Base-by-base conservation (phyloP, 2,888 invertebrate genomes). In the Strigamia crassipes region DNA sequence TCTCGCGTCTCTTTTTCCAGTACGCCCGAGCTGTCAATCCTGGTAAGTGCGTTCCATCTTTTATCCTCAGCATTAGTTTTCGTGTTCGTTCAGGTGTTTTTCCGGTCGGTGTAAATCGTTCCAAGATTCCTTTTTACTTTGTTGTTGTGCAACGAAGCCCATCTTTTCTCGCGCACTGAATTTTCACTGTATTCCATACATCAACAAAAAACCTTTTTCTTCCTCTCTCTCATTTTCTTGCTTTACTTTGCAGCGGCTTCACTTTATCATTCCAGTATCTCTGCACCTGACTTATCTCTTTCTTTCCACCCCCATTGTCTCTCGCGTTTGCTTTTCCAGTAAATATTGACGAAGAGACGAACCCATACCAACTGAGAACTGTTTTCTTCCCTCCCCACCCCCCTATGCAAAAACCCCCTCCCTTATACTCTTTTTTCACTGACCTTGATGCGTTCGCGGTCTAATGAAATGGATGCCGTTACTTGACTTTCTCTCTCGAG, bases 61-160 rank as follows among this genome's bases (percentile, higher is more conserved):
- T 73, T 31, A 31, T 31, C 73, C 73, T 27, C 73, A 73, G 73
- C 73, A 31, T 73, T 73, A 73, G 73, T 73, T 73, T 73, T 73
- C 73, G 73, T 73, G 73, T 73, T 73, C 73, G 73, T 73, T 73
- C 73, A 73, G 73, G 73, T 73, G 73, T 73, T 73, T 73, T 73
- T 73, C 73, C 73, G 73, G 73, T 73, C 73, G 31, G 73, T 73
- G 73, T 73, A 73, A 73, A 73, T 73, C 73, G 73, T 73, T 73
- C 27, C 73, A 31, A 27, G 73, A 73, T 73, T 73, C 73, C 73
- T 8, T 73, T 73, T 73, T 73, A 73, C 73, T 73, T 73, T 73
- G 73, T 73, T 73, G 73, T 73, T 73, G 73, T 73, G 73, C 73
- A 73, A 31, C 31, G 73, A 73, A 73, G 73, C 73, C 56, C 73